phyloP scores from a whole-genome alignment of 2,797 vertebrate genomes.

The Lepilemur septentrionalis region DNA sequence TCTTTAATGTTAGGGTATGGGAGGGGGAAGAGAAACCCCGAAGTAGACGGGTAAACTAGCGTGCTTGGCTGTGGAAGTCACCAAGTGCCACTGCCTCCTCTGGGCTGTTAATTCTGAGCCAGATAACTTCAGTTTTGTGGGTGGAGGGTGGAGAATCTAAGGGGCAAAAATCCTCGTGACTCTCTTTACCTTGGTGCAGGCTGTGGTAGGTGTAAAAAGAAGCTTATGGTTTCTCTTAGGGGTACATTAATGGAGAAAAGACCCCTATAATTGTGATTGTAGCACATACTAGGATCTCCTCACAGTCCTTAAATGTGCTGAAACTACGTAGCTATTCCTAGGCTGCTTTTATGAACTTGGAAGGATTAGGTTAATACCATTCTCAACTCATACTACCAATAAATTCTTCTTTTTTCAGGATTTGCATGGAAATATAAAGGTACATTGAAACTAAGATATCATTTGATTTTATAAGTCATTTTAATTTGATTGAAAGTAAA shows the following conservation, averaged over 20 bases:
- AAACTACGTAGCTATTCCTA: conserved; percentile 12
- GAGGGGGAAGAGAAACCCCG: conserved; percentile 7
- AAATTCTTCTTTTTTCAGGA: conserved; percentile 10
- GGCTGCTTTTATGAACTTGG: conserved; percentile 10
- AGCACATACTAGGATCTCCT: background rate
- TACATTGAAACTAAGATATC: conserved; percentile 23
- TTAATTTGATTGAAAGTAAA: conserved; percentile 19
- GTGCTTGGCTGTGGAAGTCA: background rate
- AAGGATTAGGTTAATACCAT: background rate
- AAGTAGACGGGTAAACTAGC: conserved; percentile 18
- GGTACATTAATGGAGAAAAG: background rate
- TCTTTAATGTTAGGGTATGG: background rate
- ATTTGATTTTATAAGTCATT: conserved; percentile 32
- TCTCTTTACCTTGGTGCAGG: background rate
- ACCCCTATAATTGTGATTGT: background rate
- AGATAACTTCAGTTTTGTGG: background rate
- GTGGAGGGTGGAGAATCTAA: background rate
- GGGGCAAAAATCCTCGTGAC: background rate
- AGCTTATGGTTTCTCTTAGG: background rate
- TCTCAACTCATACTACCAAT: background rate
- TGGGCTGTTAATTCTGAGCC: background rate
- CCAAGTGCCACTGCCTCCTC: background rate
- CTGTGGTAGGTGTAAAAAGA: background rate
- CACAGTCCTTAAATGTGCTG: background rate
- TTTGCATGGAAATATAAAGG: background rate